Evolutionary conservation across 2,113 vertebrate species (phyloP).

Genomic region (Formicarius rufipectus): DNA sequence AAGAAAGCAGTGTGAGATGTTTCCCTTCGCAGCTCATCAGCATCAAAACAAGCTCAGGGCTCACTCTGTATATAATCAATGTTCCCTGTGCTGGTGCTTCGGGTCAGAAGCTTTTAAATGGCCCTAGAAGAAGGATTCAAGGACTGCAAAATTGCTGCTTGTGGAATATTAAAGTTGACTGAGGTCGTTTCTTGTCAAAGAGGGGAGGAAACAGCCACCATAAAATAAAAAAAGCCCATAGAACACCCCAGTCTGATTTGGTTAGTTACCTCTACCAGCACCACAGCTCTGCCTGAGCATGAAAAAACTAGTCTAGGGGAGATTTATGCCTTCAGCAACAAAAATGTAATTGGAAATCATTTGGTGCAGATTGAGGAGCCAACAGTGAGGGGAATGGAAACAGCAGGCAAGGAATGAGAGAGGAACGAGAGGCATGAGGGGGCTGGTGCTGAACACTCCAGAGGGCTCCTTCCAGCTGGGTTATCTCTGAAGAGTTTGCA

Average conservation of each 20-base stretch:
- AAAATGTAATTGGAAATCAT: slow-evolving; percentile 16
- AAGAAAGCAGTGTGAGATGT: background rate
- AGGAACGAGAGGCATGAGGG: background rate
- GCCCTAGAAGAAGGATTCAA: background rate
- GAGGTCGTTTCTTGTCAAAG: background rate
- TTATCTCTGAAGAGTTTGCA: background rate
- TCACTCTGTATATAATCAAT: background rate
- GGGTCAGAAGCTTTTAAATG: background rate
- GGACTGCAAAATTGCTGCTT: background rate
- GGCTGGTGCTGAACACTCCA: rapidly evolving
- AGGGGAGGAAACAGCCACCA: background rate
- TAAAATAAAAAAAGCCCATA: background rate
- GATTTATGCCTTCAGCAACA: slow-evolving; percentile 7
- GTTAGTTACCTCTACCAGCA: background rate
- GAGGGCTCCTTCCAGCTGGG: background rate
- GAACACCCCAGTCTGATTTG: background rate
- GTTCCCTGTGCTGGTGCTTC: background rate
- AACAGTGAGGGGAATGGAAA: background rate
- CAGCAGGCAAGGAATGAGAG: background rate
- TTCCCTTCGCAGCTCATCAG: background rate
- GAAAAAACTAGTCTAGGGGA: background rate
- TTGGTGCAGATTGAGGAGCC: background rate
- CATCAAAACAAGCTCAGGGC: background rate
- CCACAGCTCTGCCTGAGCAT: background rate
- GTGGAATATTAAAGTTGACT: background rate